Conservation (phyloP, 2,797 vertebrate species). For the Adelosebastes latens region DNA sequence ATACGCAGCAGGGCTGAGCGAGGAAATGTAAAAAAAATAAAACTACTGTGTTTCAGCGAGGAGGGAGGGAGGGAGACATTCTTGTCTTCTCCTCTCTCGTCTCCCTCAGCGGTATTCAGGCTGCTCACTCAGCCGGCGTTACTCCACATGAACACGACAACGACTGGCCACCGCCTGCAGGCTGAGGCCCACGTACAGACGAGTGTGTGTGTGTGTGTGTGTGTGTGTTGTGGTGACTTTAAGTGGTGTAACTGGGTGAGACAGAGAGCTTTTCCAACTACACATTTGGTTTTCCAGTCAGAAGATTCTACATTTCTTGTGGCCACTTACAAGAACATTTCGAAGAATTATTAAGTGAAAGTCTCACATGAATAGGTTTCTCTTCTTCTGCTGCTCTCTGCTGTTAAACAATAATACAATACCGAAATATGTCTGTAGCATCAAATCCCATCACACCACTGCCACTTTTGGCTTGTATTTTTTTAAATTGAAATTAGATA, state of each 20-base stretch:
- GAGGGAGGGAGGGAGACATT: background rate
- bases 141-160: conserved; percentile 14
- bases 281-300: background rate
- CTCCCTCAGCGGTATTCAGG: conserved; percentile 53
- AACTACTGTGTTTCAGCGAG: background rate
- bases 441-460: background rate
- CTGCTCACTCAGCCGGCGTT: conserved; percentile 50
- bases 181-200: background rate
- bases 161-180: conserved; percentile 35
- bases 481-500: background rate
- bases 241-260: conserved; percentile 34
- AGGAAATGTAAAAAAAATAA: conserved; percentile 8
- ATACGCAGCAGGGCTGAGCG: conserved; percentile 38
- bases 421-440: background rate
- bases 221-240: conserved; percentile 14
- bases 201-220: conserved; percentile 14
- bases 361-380: background rate
- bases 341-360: background rate
- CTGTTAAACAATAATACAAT: no score
- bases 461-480: no score
- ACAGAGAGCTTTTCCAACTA: conserved; percentile 1
- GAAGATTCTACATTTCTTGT: background rate
- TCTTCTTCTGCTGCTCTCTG: no score
- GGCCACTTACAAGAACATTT: background rate
- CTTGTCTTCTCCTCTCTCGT: conserved; percentile 55